phyloP scores from a whole-genome alignment of 2,888 invertebrate genomes.

The Zygaena filipendulae region DNA sequence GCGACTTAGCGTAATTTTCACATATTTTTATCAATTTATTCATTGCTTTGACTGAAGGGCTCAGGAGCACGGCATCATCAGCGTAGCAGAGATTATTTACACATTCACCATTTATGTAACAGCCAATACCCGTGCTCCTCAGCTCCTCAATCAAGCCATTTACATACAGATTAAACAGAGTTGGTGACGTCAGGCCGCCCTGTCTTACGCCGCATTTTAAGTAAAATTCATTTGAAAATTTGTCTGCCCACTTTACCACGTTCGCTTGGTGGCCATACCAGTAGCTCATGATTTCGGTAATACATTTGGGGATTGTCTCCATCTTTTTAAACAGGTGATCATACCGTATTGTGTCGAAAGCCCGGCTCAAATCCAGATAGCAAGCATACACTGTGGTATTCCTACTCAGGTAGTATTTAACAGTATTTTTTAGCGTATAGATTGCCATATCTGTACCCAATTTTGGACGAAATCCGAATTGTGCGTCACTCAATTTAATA shows the following conservation, averaged over 20 bases:
- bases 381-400: constrained; percentile 11
- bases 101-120: no score
- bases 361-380: constrained; percentile 14
- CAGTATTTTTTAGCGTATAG: constrained; percentile 11
- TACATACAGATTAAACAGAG: no score
- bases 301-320: constrained; percentile 1
- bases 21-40: no score
- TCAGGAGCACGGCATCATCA: no score
- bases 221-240: no score
- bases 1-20: no score
- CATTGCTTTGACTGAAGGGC: no score
- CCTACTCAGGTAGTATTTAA: constrained; percentile 6
- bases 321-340: constrained; percentile 15
- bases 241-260: neutral
- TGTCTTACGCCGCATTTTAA: no score
- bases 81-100: no score
- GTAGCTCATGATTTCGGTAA: neutral
- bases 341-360: constrained; percentile 18
- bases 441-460: constrained; percentile 16
- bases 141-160: no score
- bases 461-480: constrained; percentile 16
- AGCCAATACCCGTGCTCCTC: no score
- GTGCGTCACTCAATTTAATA: constrained; percentile 11
- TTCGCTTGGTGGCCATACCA: constrained; percentile 3
- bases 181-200: no score